Evolutionary conservation across 2,888 invertebrate genomes (phyloP).

Genomic region (Melieria omissa): DNA sequence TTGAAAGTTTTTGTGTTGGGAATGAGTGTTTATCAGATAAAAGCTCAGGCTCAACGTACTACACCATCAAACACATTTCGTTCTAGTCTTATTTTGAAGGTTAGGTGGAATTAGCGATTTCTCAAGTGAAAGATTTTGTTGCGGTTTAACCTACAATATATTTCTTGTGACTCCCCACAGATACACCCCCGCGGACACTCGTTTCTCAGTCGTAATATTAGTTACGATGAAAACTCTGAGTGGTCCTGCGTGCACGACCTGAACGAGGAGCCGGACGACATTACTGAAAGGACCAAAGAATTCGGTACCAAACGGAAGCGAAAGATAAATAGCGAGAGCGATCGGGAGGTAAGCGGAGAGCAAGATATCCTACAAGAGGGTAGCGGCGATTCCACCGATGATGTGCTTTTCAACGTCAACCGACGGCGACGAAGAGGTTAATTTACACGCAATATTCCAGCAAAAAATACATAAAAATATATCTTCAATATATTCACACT

Average conservation of each 20-base stretch:
- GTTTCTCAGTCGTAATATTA: constrained; percentile 87
- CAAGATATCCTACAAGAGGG: constrained; percentile 19
- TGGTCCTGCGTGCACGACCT: constrained; percentile 97
- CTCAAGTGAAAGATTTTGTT: not conserved
- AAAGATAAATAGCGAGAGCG: constrained; percentile 47
- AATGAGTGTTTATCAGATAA: too few species aligned
- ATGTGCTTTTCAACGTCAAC: constrained; percentile 41
- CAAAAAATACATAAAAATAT: not conserved
- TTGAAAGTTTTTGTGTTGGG: too few species aligned
- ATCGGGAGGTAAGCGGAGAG: constrained; percentile 39
- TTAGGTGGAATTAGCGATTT: not conserved
- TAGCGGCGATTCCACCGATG: constrained; percentile 33
- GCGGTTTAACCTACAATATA: not conserved
- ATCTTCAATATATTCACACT: not conserved
- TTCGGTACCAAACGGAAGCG: constrained; percentile 49
- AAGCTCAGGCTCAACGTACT: too few species aligned
- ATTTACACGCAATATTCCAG: not conserved
- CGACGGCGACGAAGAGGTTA: constrained; percentile 38
- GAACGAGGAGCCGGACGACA: constrained; percentile 71
- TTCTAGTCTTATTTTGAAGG: too few species aligned
- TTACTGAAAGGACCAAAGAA: constrained; percentile 59
- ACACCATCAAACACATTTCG: too few species aligned
- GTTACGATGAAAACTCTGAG: constrained; percentile 87
- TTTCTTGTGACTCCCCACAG: constrained; percentile 40
- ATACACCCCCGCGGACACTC: constrained; percentile 75